These are phyloP conservation scores for Syngnathus floridae DNA, from an alignment of 2,113 vertebrate genomes.

Conservation along the genomic window DNA sequence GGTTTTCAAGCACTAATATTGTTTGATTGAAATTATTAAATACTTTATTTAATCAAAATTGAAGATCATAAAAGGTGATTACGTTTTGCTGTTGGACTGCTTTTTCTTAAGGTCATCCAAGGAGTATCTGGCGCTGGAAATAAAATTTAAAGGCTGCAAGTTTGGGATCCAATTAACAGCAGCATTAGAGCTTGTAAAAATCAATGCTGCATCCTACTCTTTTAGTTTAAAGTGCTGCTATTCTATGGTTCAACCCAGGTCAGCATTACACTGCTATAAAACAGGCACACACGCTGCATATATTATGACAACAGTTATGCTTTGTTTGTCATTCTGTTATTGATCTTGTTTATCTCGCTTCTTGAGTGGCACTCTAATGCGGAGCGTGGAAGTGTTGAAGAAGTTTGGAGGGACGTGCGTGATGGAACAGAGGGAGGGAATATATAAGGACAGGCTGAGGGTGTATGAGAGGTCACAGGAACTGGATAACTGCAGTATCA, in stretches of 20 bases:
- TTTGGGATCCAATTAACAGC: not conserved
- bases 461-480: constrained; percentile 18
- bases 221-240: not conserved
- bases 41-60: too few species aligned
- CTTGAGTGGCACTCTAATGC: not conserved
- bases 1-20: too few species aligned
- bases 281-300: too few species aligned
- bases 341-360: not conserved
- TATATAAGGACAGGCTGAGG: constrained; percentile 54
- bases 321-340: not conserved
- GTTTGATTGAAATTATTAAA: too few species aligned
- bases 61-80: not conserved
- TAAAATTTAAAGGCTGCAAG: not conserved
- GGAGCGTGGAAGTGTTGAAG: constrained; percentile 25
- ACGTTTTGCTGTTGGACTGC: not conserved
- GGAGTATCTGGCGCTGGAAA: not conserved
- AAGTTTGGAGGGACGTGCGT: constrained; percentile 32
- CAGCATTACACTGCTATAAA: not conserved
- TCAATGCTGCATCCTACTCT: not conserved
- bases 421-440: constrained; percentile 19
- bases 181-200: not conserved
- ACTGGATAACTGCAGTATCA: constrained; percentile 22
- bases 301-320: too few species aligned
- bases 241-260: not conserved
- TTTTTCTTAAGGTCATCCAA: not conserved